Base-by-base conservation (phyloP, 1,140 invertebrate genomes). In the Tetraneura akinire region DNA sequence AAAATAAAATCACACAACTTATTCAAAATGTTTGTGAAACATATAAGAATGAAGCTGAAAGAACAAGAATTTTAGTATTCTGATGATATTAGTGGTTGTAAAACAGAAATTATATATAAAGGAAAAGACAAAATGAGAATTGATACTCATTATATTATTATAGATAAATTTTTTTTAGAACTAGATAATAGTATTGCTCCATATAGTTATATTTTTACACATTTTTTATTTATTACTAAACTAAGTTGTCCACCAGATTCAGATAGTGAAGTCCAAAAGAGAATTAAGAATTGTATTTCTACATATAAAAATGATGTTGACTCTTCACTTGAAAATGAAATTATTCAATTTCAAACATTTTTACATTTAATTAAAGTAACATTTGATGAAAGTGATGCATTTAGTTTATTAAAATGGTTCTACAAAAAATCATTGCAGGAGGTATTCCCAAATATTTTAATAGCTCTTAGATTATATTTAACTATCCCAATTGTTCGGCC, bases 271-370 rank as follows among this genome's bases (percentile, higher is more conserved):
- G 55, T 57, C 55, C 55, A 57, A 57, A 14, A 57, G 55, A 57
- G 55, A 13, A 57, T 57, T 26, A 57, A 57, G n/a, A 57, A 57
- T 57, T 57, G 55, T 57, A 57, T 26, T 57, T 57, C 23, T 26
- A 57, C 55, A 57, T 57, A 57, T 57, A 57, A 57, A 57, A 57
- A 57, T 57, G 21, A 57, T 57, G 55, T 57, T 57, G 55, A 57
- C 23, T 13, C 21, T 26, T 57, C 55, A 26, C 55, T 57, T 57
- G 23, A 57, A 55, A 57, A 57, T 57, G 9, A 57, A 57, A 57
- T 57, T 57, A 57, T 57, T 57, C 55, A 57, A 57, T 57, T 26
- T 57, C 55, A 57, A 57, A 57, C 23, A 21, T 55, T 55, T 55
- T 55, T 55, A 55, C 8, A 21, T 55, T 55, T 55, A 55, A 55